Base-by-base conservation (phyloP, 2,113 vertebrate species). In the Panthera leo region DNA sequence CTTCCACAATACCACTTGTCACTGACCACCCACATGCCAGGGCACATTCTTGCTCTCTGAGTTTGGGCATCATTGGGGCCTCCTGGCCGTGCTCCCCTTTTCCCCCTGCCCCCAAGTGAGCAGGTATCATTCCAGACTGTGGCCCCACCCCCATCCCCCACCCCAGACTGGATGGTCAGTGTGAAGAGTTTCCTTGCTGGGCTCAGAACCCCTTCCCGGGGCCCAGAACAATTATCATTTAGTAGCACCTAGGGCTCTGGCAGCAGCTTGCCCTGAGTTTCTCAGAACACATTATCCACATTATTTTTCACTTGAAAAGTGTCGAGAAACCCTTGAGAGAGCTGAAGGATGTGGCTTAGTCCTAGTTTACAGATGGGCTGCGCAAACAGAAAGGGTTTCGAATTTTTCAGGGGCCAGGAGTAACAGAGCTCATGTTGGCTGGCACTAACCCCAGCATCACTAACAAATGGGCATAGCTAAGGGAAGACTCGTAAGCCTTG, bases 311-410 rank as follows among this genome's bases (percentile, higher is more conserved):
- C 76, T 96, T 29, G 0, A 36, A 75, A 58, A 89, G 80, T 4
- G 0, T 82, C 16, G 8, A 80, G 93, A 93, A 75, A 51, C 93
- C 82, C 96, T 96, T 70, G 70, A 95, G 91, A 75, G 85, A 90
- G 85, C 91, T 93, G 85, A 82, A 96, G 85, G 85, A 76, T 0
- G 0, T 39, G 48, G 63, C 76, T 76, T 29, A 73, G 82, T 27
- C 91, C 65, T 91, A 23, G 68, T 85, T 91, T 93, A 80, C 63
- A 75, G 85, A 91, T 10, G n/a, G 70, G 82, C 85, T 88, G 27
- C 86, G 78, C 85, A 76, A 87, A 95, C 27, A 13, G 70, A 67
- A 86, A 91, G 58, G 71, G 27, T 36, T 25, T 9, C 58, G 21
- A 45, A 75, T 75, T 85, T 85, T 87, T 93, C 94, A 88, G 82